These are phyloP conservation scores for Gouania willdenowi DNA, from an alignment of 2,797 vertebrate genomes.

Conservation along the genomic window DNA sequence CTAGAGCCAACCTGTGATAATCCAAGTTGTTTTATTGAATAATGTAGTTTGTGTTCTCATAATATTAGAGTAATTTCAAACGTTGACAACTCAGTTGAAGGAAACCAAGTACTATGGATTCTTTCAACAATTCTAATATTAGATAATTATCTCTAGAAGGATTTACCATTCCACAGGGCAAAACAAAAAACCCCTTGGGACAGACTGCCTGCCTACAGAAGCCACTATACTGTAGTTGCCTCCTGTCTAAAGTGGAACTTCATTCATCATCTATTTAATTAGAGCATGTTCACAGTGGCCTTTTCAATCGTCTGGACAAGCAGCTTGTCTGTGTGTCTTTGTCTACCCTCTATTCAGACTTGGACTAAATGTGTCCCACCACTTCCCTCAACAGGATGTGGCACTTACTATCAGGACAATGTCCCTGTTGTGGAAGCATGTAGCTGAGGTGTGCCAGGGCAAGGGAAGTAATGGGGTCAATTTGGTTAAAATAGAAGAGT, in stretches of 20 bases:
- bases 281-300: constrained; percentile 31
- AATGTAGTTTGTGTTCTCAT: too few species aligned
- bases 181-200: constrained; percentile 24
- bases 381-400: constrained; percentile 59
- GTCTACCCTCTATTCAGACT: constrained; percentile 47
- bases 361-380: constrained; percentile 38
- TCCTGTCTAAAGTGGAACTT: constrained; percentile 51
- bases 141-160: too few species aligned
- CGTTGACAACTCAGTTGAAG: too few species aligned
- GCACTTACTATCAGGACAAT: constrained; percentile 64
- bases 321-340: constrained; percentile 26
- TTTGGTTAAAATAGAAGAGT: constrained; percentile 39
- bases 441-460: constrained; percentile 29
- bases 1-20: too few species aligned
- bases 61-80: too few species aligned
- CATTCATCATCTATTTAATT: constrained; percentile 62
- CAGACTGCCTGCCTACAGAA: too few species aligned
- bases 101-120: too few species aligned
- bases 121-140: too few species aligned
- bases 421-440: constrained; percentile 31
- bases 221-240: constrained; percentile 34
- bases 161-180: constrained; percentile 28
- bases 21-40: too few species aligned
- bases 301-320: constrained; percentile 48
- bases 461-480: constrained; percentile 49